Base-by-base conservation (phyloP, 2,113 vertebrate genomes). In the Gnathonemus echidnorhynchus region DNA sequence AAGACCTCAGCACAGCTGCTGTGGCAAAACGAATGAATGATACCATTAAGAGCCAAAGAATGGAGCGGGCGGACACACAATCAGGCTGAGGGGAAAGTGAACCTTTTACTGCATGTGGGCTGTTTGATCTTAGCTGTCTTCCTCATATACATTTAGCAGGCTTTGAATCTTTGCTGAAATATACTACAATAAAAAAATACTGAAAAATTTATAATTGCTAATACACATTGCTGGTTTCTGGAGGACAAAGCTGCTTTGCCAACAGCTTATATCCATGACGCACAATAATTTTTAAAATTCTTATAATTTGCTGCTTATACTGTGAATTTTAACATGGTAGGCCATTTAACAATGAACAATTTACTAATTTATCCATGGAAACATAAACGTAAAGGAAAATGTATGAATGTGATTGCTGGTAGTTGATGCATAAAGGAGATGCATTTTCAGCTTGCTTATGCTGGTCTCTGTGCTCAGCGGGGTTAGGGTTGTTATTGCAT, bases 1-100 rank as follows among this genome's bases (percentile, higher is more conserved):
- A 97, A 93, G 11, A 93, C 91, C 85, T 92, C 93, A 3, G 97
- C 96, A 39, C 96, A 97, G 84, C 96, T 97, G 93, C 31, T 0
- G 17, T 80, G 74, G 87, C 91, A 49, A 50, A 27, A 21, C 1
- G 62, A 86, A 13, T 21, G 49, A 39, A 4, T 24, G 17, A 39
- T 21, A 88, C 5, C 42, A 5, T 80, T 19, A 80, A 13, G 13
- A 42, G 11, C 31, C 74, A 15, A 19, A 42, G 19, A 42, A 8
- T 6, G 31, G 70, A 35, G 13, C 13, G 42, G 5, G 27, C 17
- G 2, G 35, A 24, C 10, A 11, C 46, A 46, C 19, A 17, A 3
- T 74, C 1, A 13, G 31, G 70, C 3, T 35, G 13, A 77, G 1
- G 70, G 11, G 5, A 3, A 80, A 42, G 31, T 7, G 31, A 80